Evolutionary conservation across 2,797 vertebrate genomes (phyloP).

Genomic region (Chelonia mydas): DNA sequence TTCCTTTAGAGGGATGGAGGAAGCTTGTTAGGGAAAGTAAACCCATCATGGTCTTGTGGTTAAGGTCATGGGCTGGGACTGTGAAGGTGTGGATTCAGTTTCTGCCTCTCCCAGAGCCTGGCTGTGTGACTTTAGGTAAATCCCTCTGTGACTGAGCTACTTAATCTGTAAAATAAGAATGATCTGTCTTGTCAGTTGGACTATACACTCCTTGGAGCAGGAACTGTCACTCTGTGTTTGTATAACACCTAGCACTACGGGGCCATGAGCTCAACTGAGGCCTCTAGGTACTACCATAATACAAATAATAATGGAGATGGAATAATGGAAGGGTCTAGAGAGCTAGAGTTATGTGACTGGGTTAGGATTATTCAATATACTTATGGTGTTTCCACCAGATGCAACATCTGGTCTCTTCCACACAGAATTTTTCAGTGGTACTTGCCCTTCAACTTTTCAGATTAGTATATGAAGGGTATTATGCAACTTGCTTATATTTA

Average conservation of each 20-base stretch:
- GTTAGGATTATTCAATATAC: background rate
- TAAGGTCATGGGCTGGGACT: background rate
- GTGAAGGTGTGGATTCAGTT: background rate
- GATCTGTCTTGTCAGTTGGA: background rate
- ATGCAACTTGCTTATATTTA: constrained; percentile 33
- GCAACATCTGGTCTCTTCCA: constrained; percentile 3
- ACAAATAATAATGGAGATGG: background rate
- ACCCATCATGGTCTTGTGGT: background rate
- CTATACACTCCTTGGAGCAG: background rate
- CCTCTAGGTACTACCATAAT: background rate
- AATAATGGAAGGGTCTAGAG: background rate
- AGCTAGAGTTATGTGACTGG: background rate
- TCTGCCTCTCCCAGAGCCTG: background rate
- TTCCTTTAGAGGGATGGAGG: background rate
- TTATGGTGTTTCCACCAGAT: background rate
- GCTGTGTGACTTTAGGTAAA: background rate
- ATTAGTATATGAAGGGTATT: constrained; percentile 25
- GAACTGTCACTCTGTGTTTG: background rate
- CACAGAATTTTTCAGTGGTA: background rate
- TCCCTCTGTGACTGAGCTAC: background rate
- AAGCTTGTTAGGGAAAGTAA: background rate
- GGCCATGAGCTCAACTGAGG: background rate
- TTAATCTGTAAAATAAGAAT: background rate
- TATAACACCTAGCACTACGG: background rate
- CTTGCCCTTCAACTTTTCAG: constrained; percentile 29